Evolutionary conservation across 2,888 invertebrate genomes (phyloP).

Genomic region (Hirtodrosophila alboralis): DNA sequence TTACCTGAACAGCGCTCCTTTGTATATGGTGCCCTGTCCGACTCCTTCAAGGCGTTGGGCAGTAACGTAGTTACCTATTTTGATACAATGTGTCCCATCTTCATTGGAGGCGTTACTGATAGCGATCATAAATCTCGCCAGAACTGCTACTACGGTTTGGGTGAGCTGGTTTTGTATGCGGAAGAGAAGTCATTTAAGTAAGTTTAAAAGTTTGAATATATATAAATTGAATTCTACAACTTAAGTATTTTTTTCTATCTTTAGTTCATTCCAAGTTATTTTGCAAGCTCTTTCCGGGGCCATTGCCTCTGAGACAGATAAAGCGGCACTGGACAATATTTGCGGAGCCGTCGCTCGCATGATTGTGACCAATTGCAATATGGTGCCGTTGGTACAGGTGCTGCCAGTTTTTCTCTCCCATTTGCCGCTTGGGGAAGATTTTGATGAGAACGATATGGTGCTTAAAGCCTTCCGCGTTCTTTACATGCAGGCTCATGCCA

Average conservation of each 20-base stretch:
- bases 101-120: conserved; percentile 87
- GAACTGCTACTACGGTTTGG: conserved; percentile 90
- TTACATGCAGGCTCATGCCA: conserved; percentile 87
- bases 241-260: not conserved
- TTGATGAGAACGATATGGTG: conserved; percentile 89
- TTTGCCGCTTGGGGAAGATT: conserved; percentile 90
- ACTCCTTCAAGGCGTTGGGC: conserved; percentile 88
- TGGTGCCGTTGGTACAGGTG: conserved; percentile 89
- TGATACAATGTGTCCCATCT: conserved; percentile 87
- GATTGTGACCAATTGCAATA: conserved; percentile 87
- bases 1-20: conserved; percentile 88
- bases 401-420: conserved; percentile 89
- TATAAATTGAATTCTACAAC: not conserved
- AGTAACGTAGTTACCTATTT: conserved; percentile 86
- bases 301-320: conserved; percentile 87
- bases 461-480: conserved; percentile 87
- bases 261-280: conserved; percentile 87
- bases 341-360: conserved; percentile 91
- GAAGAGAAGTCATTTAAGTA: conserved; percentile 87
- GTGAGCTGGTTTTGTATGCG: conserved; percentile 89
- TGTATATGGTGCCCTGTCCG: conserved; percentile 89
- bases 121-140: conserved; percentile 89
- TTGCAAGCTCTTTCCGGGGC: conserved; percentile 88
- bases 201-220: conserved; percentile 76
- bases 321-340: conserved; percentile 90